Percentiles rank a stretch among this genome's conserved stretches.
Evolutionary conservation across 2,888 invertebrate species (phyloP).

Genomic region (Drosophila aldrichi): DNA sequence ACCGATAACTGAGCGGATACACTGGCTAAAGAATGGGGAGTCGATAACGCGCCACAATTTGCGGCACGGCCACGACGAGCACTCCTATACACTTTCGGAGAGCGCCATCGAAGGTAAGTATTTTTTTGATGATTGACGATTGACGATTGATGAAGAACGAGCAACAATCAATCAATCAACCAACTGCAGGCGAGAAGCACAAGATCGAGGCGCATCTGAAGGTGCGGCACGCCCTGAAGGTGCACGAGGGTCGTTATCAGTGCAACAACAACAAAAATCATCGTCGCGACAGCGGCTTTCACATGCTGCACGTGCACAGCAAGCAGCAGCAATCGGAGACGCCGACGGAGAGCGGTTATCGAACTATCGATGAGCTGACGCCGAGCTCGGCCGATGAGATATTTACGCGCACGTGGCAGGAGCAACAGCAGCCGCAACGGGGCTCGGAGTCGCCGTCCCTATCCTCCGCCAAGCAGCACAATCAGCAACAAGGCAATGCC

Average conservation of each 20-base stretch:
- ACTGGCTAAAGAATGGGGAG: constrained; percentile 84
- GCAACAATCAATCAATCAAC: constrained; percentile 13
- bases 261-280: constrained; percentile 74
- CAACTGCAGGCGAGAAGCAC: constrained; percentile 82
- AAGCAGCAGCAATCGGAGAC: constrained; percentile 41
- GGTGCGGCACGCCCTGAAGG: constrained; percentile 84
- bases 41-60: constrained; percentile 84
- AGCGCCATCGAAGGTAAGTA: constrained; percentile 84
- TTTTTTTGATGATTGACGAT: constrained; percentile 16
- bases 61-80: constrained; percentile 84
- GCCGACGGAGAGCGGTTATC: constrained; percentile 80
- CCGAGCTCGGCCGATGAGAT: constrained; percentile 78
- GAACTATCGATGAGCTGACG: constrained; percentile 80
- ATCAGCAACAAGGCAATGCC: constrained; percentile 71
- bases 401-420: constrained; percentile 75
- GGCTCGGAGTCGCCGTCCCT: constrained; percentile 12
- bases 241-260: constrained; percentile 84
- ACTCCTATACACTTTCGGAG: constrained; percentile 82
- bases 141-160: neutral
- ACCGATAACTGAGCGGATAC: constrained; percentile 83
- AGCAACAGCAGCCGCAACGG: constrained; percentile 52
- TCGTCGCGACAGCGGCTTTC: constrained; percentile 75
- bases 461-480: constrained; percentile 57
- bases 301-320: constrained; percentile 80
- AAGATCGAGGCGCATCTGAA: constrained; percentile 84